Base-by-base conservation (phyloP, 2,888 invertebrate genomes). In the Meteorus cinctellus region DNA sequence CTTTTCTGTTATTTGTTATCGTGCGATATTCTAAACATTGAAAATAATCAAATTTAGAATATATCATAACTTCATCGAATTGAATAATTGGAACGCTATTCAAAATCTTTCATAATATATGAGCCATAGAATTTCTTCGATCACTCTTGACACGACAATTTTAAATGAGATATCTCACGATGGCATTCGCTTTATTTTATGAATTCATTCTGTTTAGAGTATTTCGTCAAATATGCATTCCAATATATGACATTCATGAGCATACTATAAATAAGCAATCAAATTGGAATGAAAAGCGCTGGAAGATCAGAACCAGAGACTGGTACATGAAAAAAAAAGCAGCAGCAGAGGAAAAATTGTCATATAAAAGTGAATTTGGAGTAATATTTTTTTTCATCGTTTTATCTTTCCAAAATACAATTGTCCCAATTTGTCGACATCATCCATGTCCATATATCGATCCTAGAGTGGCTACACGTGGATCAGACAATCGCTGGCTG, bases 361-460 rank as follows among this genome's bases (percentile, higher is more conserved):
- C 31, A 63, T 29, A 63, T 34, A 63, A 63, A 63, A 34, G 31
- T 34, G 14, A 62, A 62, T 62, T 62, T 62, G 12, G 0, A 27
- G 16, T 62, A 14, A 34, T 63, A 34, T 63, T n/a, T 34, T 34
- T 62, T 63, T 41, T 34, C 59, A 59, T 19, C 48, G 29, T 55
- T 55, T 19, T 55, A 55, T 55, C 55, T 55, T 6, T 55, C 19
- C 19, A 55, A 41, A 41, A 19, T 19, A 55, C 55, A 19, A 65
- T 65, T 65, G 36, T 19, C 55, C 71, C 71, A 55, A 71, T 71
- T 71, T 71, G 60, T 45, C 59, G 62, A 60, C 65, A 65, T 65
- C 65, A 65, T 65, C 65, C 36, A 41, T n/a, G 41, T 41, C 41
- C 24, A 41, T 65, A 41, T 73, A 63, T 73, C 34, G 48, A 34